Conservation (phyloP, 2,797 vertebrate genomes). For the Molothrus ater region DNA sequence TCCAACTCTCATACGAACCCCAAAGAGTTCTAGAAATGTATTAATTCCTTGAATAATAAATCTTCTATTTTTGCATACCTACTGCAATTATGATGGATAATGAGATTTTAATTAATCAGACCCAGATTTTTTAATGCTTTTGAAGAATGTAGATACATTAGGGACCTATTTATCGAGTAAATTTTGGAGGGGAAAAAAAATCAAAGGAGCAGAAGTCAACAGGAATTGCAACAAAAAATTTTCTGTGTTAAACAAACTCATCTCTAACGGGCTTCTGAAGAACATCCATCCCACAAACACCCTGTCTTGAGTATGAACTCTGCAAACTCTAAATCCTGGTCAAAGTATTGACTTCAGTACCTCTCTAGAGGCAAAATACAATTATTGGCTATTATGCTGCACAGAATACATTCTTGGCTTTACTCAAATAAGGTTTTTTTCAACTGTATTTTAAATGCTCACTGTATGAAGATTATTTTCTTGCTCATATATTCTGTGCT, state of each 20-base stretch:
- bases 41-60: constrained; percentile 76
- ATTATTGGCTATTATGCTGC: background rate
- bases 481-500: background rate
- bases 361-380: background rate
- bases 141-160: constrained; percentile 12
- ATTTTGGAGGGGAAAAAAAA: background rate
- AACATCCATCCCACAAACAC: background rate
- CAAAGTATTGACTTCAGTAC: background rate
- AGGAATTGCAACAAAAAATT: background rate
- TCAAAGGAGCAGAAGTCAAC: background rate
- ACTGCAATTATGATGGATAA: constrained; percentile 74
- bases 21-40: constrained; percentile 66
- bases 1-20: constrained; percentile 62
- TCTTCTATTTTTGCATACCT: constrained; percentile 46
- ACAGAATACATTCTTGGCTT: background rate
- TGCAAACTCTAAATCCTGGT: background rate
- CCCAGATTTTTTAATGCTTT: constrained; percentile 34
- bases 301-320: background rate
- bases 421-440: background rate
- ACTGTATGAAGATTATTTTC: background rate
- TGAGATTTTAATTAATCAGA: constrained; percentile 78
- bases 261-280: background rate
- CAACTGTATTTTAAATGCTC: background rate
- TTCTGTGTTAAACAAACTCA: background rate
- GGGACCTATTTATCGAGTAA: constrained; percentile 41